Conservation (phyloP, 2,797 vertebrate genomes). For the Vultur gryphus region DNA sequence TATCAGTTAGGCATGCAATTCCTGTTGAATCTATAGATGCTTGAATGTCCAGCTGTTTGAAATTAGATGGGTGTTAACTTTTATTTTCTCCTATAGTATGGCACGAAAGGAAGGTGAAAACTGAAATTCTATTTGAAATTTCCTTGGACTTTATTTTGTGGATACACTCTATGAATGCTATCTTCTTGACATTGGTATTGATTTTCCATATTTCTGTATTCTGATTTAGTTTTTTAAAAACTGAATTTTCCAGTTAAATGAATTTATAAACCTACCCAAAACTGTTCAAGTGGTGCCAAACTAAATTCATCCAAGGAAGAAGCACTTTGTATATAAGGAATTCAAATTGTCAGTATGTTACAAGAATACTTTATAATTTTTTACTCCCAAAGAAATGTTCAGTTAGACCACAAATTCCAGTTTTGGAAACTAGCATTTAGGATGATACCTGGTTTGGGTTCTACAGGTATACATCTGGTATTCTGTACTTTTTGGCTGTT, state of each 20-base stretch:
- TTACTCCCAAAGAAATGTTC: background rate
- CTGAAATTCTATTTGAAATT: background rate
- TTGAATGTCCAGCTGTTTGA: background rate
- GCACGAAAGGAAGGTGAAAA: background rate
- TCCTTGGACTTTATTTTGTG: constrained; percentile 4
- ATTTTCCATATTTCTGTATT: background rate
- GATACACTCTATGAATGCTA: background rate
- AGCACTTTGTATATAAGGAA: background rate
- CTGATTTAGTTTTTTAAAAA: background rate
- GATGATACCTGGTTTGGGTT: background rate
- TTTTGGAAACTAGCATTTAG: background rate
- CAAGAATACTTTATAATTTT: background rate
- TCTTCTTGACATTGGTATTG: background rate
- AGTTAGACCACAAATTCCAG: background rate
- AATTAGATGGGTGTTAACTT: background rate
- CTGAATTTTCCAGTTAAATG: background rate
- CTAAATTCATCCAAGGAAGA: background rate
- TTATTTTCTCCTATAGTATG: background rate
- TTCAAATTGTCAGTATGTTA: background rate
- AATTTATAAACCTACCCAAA: background rate
- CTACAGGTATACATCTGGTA: background rate
- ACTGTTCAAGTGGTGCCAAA: background rate
- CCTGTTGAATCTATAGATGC: background rate
- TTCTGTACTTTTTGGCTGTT: background rate
- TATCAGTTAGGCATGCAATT: background rate